A percentile compares a stretch with the other conserved stretches of the same genome.
phyloP scores from a whole-genome alignment of 2,797 vertebrate species.

The Liasis olivaceus region DNA sequence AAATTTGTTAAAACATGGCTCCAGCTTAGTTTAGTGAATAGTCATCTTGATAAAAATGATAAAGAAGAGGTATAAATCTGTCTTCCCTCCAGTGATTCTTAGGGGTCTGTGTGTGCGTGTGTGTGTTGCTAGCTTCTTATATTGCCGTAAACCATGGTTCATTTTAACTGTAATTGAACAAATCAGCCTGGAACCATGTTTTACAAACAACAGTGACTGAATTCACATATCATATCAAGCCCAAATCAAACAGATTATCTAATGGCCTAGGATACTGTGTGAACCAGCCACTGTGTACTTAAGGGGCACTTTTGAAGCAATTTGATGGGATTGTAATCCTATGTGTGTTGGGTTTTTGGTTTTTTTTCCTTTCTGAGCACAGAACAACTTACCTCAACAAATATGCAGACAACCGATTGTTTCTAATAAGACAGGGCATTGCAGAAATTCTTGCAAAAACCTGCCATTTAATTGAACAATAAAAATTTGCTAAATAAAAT shows the following conservation, averaged over 20 bases:
- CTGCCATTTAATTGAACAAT: neutral
- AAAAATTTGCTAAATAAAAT: neutral
- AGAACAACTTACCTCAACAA: neutral
- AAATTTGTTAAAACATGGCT: neutral
- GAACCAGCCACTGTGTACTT: neutral
- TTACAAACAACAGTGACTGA: neutral
- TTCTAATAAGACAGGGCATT: neutral
- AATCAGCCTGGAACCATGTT: neutral
- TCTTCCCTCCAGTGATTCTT: neutral
- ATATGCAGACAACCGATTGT: neutral
- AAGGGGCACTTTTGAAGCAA: neutral
- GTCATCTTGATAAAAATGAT: neutral
- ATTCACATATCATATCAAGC: neutral
- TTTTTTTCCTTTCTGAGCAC: neutral
- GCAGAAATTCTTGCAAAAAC: neutral
- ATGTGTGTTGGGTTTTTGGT: neutral
- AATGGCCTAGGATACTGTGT: neutral
- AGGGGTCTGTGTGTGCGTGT: neutral
- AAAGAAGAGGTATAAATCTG: neutral
- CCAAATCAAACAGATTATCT: neutral
- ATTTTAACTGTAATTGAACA: neutral
- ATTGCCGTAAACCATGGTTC: neutral
- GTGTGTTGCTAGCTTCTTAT: neutral
- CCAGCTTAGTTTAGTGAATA: neutral
- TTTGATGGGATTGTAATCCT: neutral